Base-by-base conservation (phyloP, 2,797 vertebrate species). In the Astyanax mexicanus region DNA sequence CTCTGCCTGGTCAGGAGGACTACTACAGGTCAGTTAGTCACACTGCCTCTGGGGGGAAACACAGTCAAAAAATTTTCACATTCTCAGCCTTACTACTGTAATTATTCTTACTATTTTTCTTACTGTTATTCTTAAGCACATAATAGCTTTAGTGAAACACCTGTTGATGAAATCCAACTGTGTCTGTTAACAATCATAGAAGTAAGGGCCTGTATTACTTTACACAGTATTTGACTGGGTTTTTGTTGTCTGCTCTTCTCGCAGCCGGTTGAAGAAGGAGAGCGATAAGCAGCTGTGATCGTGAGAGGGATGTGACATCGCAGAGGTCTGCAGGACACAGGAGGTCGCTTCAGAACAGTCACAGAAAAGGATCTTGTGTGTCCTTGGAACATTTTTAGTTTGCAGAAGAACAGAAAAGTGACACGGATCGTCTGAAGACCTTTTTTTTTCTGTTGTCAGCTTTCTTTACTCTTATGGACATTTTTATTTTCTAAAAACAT, bases 211-310 rank as follows among this genome's bases (percentile, higher is more conserved):
- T 17, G 19, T 40, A 21, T 6, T 19, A 10, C 10, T 21, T 19
- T n/a, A n/a, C n/a, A n/a, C n/a, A n/a, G 1, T 55, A 9, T 55
- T 60, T 77, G 47, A 77, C 29, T 47, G 23, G 15, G n/a, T 32
- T 32, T 5, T 32, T 35, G 45, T 11, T 58, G 44, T 76, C 51
- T 87, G 81, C 72, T 86, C 86, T 60, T 79, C 42, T 93, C 94
- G 57, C 88, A 99, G 98, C 84, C 98, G 98, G 74, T 96, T 99
- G 95, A 99, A 99, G 95, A 99, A 99, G 91, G 98, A 99, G 92
- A 96, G 96, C 38, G 98, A 99, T 93, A 99, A 99, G 93, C 98
- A 98, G 92, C 95, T 99, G 96, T 99, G 96, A 94, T 81, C 64
- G 52, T 72, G 72, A 71, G 42, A 75, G 17, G 74, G 87, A 88